phyloP scores from a whole-genome alignment of 2,888 invertebrate genomes.

The Phengaris arion region DNA sequence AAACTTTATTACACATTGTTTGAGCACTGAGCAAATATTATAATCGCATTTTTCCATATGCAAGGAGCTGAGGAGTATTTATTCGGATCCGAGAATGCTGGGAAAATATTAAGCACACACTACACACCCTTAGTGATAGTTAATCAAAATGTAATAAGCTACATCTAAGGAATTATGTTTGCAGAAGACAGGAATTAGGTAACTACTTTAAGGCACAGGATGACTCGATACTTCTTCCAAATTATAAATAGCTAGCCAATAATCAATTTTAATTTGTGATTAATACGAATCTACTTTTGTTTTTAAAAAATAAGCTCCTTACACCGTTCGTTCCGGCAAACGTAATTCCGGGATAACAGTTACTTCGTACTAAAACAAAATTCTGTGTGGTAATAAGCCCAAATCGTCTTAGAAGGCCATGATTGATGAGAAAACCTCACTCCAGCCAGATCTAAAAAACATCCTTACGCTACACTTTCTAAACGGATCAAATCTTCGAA shows the following conservation, averaged over 20 bases:
- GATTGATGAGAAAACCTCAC: too few species aligned
- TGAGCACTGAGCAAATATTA: slow-evolving; percentile 15
- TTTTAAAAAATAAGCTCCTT: background rate
- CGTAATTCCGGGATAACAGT: background rate
- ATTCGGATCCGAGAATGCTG: background rate
- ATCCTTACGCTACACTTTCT: too few species aligned
- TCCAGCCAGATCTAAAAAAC: too few species aligned
- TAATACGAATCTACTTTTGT: background rate
- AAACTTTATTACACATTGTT: slow-evolving; percentile 18
- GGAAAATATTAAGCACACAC: background rate
- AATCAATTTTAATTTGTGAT: too few species aligned
- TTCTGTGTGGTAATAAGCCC: background rate
- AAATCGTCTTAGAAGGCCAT: background rate
- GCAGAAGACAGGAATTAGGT: too few species aligned
- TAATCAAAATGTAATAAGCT: too few species aligned
- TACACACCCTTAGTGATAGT: background rate
- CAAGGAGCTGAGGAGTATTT: background rate
- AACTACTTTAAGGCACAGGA: too few species aligned
- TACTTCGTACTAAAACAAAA: background rate
- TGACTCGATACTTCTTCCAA: too few species aligned
- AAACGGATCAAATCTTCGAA: background rate
- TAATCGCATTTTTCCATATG: slow-evolving; percentile 5
- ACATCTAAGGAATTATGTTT: too few species aligned
- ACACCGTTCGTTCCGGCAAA: background rate
- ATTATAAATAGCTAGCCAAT: too few species aligned